These are phyloP conservation scores for Tenthredo mesomela DNA, from an alignment of 2,888 invertebrate species.

Conservation along the genomic window DNA sequence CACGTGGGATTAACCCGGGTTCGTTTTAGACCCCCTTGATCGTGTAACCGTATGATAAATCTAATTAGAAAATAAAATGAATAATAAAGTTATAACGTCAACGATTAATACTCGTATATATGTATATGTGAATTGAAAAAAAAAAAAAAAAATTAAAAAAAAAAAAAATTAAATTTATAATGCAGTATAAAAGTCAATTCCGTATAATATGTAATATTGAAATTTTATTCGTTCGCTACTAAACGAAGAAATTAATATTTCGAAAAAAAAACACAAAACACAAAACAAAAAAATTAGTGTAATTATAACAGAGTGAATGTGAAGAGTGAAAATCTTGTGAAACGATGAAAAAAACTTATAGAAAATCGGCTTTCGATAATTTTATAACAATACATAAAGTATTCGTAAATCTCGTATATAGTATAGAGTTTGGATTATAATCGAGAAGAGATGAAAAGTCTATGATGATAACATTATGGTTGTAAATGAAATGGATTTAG, in stretches of 20 bases:
- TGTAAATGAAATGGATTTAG: neutral
- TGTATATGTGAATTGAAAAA: no score
- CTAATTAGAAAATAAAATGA: constrained; percentile 22
- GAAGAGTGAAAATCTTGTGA: constrained; percentile 1
- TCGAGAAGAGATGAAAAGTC: neutral
- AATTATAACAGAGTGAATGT: neutral
- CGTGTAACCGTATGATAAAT: constrained; percentile 29
- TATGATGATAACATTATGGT: neutral
- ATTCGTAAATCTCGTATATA: neutral
- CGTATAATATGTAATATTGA: neutral
- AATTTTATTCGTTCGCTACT: neutral
- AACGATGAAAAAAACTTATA: neutral
- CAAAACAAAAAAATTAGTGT: neutral
- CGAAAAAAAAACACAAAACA: neutral
- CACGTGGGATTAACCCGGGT: constrained; percentile 26
- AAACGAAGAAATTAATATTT: neutral
- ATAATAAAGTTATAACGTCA: neutral
- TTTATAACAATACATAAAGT: neutral
- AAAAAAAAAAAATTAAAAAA: no score
- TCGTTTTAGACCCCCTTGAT: constrained; percentile 1
- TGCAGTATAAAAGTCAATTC: neutral
- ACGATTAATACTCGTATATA: neutral
- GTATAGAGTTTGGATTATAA: neutral
- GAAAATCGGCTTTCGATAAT: neutral
- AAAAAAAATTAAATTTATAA: neutral